Evolutionary conservation across 2,888 invertebrate species (phyloP).

Genomic region (Limulus polyphemus): DNA sequence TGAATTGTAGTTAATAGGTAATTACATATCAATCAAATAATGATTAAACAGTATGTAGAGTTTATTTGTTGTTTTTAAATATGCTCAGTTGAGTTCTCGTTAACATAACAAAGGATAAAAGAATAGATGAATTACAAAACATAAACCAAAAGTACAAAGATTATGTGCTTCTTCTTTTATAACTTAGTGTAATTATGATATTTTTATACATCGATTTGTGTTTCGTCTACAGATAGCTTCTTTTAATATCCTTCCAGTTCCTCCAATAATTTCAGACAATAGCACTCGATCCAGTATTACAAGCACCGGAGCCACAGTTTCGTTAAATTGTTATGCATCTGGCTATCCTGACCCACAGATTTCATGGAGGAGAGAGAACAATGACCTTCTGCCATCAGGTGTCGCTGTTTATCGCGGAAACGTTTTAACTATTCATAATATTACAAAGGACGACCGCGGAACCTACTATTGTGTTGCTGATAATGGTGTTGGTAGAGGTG

Average conservation of each 20-base stretch:
- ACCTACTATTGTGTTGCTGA: conserved; percentile 77
- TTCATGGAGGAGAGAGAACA: conserved; percentile 83
- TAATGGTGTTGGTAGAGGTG: conserved; percentile 45
- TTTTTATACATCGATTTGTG: background rate
- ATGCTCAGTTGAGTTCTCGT: no score
- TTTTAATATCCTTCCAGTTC: conserved; percentile 40
- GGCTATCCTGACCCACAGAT: conserved; percentile 71
- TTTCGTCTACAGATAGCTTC: conserved; percentile 4
- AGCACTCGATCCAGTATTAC: conserved; percentile 65
- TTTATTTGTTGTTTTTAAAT: no score
- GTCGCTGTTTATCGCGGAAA: conserved; percentile 48
- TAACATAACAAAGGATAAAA: no score
- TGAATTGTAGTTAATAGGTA: no score
- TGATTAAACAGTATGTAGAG: no score
- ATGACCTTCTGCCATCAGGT: conserved; percentile 75
- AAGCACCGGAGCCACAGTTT: conserved; percentile 22
- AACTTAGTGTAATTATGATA: background rate
- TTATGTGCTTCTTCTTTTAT: background rate
- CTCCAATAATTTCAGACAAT: conserved; percentile 83
- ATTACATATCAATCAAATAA: no score
- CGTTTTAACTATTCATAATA: conserved; percentile 57
- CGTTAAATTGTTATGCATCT: conserved; percentile 72
- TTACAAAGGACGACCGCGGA: conserved; percentile 67
- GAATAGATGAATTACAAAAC: no score
- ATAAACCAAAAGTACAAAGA: background rate